Conservation (phyloP, 2,888 invertebrate species). For the Drosophila nigritarsus region DNA sequence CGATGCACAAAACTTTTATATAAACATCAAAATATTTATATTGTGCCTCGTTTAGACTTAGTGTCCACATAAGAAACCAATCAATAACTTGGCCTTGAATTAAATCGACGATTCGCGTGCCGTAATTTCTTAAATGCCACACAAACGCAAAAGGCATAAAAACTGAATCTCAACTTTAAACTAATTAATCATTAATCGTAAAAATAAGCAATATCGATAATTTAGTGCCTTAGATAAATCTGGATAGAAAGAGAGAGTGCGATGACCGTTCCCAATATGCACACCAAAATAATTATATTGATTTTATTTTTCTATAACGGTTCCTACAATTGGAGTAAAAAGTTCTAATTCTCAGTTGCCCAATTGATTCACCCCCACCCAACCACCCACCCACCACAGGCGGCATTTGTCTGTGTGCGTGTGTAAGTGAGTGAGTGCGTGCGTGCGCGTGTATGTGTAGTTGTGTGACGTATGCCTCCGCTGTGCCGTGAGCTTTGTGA, state of each 20-base stretch:
- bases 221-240: constrained; percentile 32
- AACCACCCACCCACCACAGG: constrained; percentile 10
- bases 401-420: constrained; percentile 36
- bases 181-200: background rate
- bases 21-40: background rate
- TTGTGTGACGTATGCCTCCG: background rate
- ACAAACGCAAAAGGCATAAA: constrained; percentile 73
- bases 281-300: constrained; percentile 84
- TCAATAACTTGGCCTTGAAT: background rate
- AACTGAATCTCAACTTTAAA: constrained; percentile 25
- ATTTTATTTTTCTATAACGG: constrained; percentile 86
- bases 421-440: constrained; percentile 8
- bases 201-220: constrained; percentile 11
- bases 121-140: constrained; percentile 62
- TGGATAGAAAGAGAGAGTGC: constrained; percentile 43
- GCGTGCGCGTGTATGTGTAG: background rate
- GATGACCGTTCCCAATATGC: constrained; percentile 83
- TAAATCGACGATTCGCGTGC: constrained; percentile 6
- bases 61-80: background rate
- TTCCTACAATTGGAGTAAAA: constrained; percentile 85
- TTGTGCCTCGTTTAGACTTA: constrained; percentile 8
- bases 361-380: background rate
- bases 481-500: background rate
- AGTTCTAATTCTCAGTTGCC: constrained; percentile 69
- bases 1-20: constrained; percentile 13